These are phyloP conservation scores for Panthera leo DNA, from an alignment of 2,113 vertebrate species.

Conservation along the genomic window DNA sequence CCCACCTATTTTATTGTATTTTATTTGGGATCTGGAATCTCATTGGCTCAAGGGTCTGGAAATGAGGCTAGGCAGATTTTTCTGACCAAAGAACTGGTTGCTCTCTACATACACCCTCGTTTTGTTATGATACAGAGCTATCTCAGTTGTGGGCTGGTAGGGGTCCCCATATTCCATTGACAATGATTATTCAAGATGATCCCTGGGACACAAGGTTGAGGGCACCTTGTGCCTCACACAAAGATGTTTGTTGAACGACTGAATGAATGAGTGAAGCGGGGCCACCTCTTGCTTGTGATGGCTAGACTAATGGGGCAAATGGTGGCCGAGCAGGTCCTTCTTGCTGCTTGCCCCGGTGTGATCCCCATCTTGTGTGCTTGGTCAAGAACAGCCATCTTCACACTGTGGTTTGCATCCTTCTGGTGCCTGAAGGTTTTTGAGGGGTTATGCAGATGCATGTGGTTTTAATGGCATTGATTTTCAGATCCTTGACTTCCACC, in stretches of 20 bases:
- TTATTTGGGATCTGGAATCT: constrained; percentile 55
- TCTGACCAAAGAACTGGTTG: not conserved
- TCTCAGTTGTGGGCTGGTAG: not conserved
- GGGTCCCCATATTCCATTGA: not conserved
- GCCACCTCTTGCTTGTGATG: fast-evolving
- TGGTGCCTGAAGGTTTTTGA: not conserved
- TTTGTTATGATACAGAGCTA: not conserved
- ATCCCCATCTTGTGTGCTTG: not conserved
- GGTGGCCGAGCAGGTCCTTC: not conserved
- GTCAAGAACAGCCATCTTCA: not conserved
- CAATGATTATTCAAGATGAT: not conserved
- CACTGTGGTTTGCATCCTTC: not conserved
- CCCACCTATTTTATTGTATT: constrained; percentile 49
- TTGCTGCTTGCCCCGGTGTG: not conserved
- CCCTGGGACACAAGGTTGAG: not conserved
- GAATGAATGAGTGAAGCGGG: not conserved
- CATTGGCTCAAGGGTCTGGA: constrained; percentile 43
- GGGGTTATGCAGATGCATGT: no score
- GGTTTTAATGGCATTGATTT: not conserved
- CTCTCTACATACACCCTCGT: not conserved
- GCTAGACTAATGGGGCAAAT: not conserved
- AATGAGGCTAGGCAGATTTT: constrained; percentile 40
- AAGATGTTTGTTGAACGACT: not conserved
- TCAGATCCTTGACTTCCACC: not conserved
- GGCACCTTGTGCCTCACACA: not conserved